phyloP scores from a whole-genome alignment of 2,888 invertebrate species.

The Athripsodes cinereus region DNA sequence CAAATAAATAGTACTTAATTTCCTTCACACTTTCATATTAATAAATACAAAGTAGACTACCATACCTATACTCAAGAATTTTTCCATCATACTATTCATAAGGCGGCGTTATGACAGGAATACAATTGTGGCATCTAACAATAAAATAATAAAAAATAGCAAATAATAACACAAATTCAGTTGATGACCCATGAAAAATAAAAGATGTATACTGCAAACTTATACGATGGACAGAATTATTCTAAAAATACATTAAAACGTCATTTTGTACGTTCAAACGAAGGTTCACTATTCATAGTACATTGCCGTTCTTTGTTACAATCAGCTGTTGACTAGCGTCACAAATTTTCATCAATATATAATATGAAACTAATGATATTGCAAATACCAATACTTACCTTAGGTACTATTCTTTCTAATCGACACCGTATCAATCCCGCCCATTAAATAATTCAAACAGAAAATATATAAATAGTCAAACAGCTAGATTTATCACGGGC shows the following conservation, averaged over 20 bases:
- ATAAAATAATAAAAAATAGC: no score
- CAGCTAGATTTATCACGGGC: constrained; percentile 4
- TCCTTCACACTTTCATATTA: no score
- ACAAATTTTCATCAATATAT: constrained; percentile 23
- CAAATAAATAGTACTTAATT: no score
- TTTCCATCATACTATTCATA: no score
- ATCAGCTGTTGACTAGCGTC: constrained; percentile 20
- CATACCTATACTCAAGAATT: no score
- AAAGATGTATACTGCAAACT: no score
- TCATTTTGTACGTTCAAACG: neutral
- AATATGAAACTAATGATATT: constrained; percentile 24
- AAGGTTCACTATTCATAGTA: neutral
- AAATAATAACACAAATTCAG: no score
- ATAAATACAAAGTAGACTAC: no score
- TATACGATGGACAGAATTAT: no score
- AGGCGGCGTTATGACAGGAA: no score
- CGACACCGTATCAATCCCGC: neutral
- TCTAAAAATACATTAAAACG: neutral
- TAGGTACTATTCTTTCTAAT: neutral
- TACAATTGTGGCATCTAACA: no score
- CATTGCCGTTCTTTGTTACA: neutral
- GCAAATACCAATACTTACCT: neutral
- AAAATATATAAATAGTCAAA: neutral
- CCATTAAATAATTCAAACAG: constrained; percentile 5
- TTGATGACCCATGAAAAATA: no score